Conservation (phyloP, 2,888 invertebrate species). For the Euzophera pinguis region DNA sequence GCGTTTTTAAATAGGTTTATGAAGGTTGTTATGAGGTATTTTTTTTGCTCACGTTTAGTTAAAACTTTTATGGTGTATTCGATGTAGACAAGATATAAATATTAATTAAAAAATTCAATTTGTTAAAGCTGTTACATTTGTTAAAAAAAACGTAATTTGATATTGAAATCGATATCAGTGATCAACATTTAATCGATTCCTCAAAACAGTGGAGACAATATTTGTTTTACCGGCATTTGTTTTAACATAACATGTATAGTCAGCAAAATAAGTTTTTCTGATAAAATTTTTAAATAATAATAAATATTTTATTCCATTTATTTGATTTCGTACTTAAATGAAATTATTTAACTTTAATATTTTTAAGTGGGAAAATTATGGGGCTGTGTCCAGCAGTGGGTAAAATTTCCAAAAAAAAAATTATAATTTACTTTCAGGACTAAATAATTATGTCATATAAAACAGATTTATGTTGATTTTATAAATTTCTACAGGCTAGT, state of each 20-base stretch:
- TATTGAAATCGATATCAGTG: background rate
- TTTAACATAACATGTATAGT: background rate
- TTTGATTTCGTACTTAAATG: too few relatives aligned
- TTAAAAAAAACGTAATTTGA: background rate
- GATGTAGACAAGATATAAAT: background rate
- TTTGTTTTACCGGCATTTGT: conserved; percentile 6
- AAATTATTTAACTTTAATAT: too few relatives aligned
- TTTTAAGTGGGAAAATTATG: too few relatives aligned
- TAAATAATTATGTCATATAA: too few relatives aligned
- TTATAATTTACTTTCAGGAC: too few relatives aligned
- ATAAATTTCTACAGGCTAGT: too few relatives aligned
- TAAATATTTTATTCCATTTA: too few relatives aligned
- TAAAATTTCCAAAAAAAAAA: too few relatives aligned
- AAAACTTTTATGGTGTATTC: background rate
- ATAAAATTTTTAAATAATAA: too few relatives aligned
- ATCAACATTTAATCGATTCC: conserved; percentile 6
- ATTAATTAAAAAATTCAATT: too few relatives aligned
- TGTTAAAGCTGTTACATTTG: background rate
- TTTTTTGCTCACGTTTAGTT: conserved; percentile 5
- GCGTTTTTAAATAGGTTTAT: conserved; percentile 12
- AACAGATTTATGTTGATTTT: too few relatives aligned
- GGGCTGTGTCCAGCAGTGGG: too few relatives aligned
- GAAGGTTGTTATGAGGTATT: conserved; percentile 5
- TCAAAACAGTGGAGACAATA: conserved; percentile 1
- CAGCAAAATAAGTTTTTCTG: background rate